A percentile compares a stretch with the other conserved stretches of the same genome.
phyloP scores from a whole-genome alignment of 2,113 vertebrate genomes.

The Campylorhamphus procurvoides region DNA sequence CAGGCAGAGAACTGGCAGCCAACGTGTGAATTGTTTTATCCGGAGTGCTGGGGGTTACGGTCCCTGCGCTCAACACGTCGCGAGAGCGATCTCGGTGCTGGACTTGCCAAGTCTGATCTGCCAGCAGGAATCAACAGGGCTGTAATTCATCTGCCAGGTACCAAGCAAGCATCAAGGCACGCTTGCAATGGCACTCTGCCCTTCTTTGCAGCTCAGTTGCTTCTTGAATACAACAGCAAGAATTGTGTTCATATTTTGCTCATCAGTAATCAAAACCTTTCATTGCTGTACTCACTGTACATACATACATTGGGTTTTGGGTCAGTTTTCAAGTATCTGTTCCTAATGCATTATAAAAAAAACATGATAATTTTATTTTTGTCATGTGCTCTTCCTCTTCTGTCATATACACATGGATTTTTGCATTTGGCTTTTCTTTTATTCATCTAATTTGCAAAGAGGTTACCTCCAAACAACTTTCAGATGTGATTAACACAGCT shows the following conservation, averaged over 20 bases:
- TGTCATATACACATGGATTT: neutral
- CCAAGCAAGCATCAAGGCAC: neutral
- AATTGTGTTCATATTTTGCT: neutral
- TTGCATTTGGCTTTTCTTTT: neutral
- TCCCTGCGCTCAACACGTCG: neutral
- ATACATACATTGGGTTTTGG: accelerated
- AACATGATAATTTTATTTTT: neutral
- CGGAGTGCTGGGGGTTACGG: neutral
- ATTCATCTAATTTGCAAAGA: neutral
- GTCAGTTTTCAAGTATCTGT: neutral
- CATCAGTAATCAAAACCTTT: neutral
- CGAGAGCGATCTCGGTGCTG: constrained; percentile 3
- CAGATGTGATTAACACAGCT: neutral
- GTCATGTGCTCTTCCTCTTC: neutral
- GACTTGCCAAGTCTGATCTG: constrained; percentile 15
- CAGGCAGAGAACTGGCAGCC: neutral
- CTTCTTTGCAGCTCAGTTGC: neutral
- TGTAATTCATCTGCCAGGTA: constrained; percentile 36
- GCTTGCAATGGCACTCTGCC: neutral
- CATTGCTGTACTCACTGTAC: neutral
- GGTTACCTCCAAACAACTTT: neutral
- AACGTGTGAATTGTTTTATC: constrained; percentile 30
- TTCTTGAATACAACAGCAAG: neutral
- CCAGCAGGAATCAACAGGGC: constrained; percentile 22
- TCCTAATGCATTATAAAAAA: neutral